phyloP scores from a whole-genome alignment of 2,797 vertebrate genomes.

The Denticeps clupeoides region DNA sequence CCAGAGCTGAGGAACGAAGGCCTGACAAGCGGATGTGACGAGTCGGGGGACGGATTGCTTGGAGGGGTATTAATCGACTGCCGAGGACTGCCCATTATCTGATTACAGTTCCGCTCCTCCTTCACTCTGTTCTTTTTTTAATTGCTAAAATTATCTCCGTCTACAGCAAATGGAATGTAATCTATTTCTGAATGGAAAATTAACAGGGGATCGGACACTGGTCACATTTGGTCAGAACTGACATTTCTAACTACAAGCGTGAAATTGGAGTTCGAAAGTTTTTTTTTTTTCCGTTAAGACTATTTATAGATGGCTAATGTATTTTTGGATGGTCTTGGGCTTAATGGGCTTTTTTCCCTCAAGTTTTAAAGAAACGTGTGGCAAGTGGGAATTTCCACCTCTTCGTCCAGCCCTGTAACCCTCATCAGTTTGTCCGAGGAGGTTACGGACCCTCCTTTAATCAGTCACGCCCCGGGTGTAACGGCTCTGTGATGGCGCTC shows the following conservation, averaged over 20 bases:
- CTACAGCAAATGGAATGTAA: slow-evolving; percentile 24
- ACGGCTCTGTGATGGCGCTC: not conserved
- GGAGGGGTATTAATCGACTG: slow-evolving; percentile 28
- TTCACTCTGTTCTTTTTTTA: slow-evolving; percentile 17
- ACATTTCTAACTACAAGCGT: slow-evolving; percentile 8
- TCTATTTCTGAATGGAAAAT: slow-evolving; percentile 30
- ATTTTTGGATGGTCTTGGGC: slow-evolving; percentile 7
- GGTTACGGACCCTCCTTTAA: no score
- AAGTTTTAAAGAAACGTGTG: not conserved
- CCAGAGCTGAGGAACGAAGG: slow-evolving; percentile 10
- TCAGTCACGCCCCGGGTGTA: no score
- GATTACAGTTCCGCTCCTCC: slow-evolving; percentile 24
- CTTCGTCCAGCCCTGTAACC: no score
- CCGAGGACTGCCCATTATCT: slow-evolving; percentile 29
- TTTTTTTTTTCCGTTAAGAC: not conserved
- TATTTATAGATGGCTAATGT: slow-evolving; percentile 7
- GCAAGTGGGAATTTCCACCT: not conserved
- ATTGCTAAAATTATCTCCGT: slow-evolving; percentile 28
- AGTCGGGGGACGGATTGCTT: slow-evolving; percentile 23
- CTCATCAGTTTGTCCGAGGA: no score
- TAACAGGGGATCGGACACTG: slow-evolving; percentile 21
- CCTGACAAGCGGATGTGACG: slow-evolving; percentile 13
- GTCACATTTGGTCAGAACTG: slow-evolving; percentile 18
- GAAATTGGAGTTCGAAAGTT: slow-evolving; percentile 6
- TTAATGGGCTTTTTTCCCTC: slow-evolving; percentile 11